phyloP scores from a whole-genome alignment of 1,140 invertebrate species.

The Neoseiulus cucumeris region DNA sequence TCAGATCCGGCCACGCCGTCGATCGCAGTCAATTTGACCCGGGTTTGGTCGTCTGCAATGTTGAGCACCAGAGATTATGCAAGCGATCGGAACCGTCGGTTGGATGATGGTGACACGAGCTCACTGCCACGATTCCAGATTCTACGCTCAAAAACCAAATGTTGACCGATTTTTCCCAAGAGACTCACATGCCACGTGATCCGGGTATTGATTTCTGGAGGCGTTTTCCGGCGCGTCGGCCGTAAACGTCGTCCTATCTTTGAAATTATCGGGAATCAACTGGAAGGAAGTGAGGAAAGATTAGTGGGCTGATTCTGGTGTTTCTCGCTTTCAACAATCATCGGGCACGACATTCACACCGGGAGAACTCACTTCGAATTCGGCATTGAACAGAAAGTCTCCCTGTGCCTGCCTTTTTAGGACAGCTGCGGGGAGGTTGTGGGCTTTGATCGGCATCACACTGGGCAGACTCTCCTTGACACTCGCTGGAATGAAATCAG shows the following conservation, averaged over 20 bases:
- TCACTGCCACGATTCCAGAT: background rate
- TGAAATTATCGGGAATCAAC: slow-evolving; percentile 53
- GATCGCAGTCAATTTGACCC: slow-evolving; percentile 51
- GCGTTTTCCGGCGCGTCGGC: slow-evolving; percentile 70
- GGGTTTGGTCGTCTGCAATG: slow-evolving; percentile 53
- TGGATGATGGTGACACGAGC: too few species aligned
- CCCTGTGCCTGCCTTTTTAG: slow-evolving; percentile 20
- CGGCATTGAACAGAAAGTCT: slow-evolving; percentile 20
- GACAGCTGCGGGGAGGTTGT: slow-evolving; percentile 20
- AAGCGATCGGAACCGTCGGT: too few species aligned
- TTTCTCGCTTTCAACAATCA: background rate
- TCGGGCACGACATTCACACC: too few species aligned
- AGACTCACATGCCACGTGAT: slow-evolving; percentile 26
- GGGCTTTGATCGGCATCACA: slow-evolving; percentile 19
- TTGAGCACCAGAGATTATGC: slow-evolving; percentile 24
- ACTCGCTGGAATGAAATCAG: background rate
- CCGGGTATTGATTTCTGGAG: slow-evolving; percentile 29
- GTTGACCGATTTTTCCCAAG: background rate
- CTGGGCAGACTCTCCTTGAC: slow-evolving; percentile 14
- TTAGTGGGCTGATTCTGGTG: background rate
- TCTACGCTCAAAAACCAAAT: background rate
- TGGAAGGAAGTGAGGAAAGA: background rate
- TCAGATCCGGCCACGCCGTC: slow-evolving; percentile 48
- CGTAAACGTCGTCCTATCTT: slow-evolving; percentile 59
- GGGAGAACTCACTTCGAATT: slow-evolving; percentile 17